Percentiles rank a stretch among this genome's conserved stretches.
These are phyloP conservation scores for Liodrosophila aerea DNA, from an alignment of 2,888 invertebrate species.

Conservation along the genomic window DNA sequence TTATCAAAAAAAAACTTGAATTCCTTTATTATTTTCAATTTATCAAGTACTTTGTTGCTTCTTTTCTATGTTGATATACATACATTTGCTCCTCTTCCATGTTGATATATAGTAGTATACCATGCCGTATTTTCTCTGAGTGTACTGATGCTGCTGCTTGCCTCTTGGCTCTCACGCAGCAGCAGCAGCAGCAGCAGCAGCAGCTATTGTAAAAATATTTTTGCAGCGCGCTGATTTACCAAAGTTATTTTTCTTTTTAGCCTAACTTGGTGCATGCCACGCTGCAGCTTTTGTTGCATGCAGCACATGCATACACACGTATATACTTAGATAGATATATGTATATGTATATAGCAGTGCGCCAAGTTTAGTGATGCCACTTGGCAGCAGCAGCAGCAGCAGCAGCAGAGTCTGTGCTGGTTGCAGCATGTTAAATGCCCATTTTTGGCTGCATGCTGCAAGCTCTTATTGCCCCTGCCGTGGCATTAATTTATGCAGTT, in stretches of 20 bases:
- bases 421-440: constrained; percentile 68
- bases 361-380: constrained; percentile 41
- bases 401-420: constrained; percentile 20
- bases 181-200: constrained; percentile 18
- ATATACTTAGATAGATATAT: constrained; percentile 2
- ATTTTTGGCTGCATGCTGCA: constrained; percentile 65
- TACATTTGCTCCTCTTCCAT: background rate
- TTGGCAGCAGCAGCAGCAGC: constrained; percentile 38
- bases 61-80: no score
- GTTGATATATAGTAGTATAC: no score
- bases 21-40: no score
- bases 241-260: constrained; percentile 61
- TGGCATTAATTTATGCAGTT: constrained; percentile 71
- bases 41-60: no score
- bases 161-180: constrained; percentile 52
- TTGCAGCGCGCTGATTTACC: constrained; percentile 54
- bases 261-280: constrained; percentile 65
- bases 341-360: background rate
- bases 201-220: constrained; percentile 74
- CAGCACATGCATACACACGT: constrained; percentile 22
- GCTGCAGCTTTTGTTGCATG: constrained; percentile 38
- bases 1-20: no score
- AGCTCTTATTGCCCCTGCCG: background rate
- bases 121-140: background rate
- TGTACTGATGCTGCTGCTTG: background rate